Conservation (phyloP, 2,113 vertebrate species). For the zebrafish (Danio rerio) region DNA sequence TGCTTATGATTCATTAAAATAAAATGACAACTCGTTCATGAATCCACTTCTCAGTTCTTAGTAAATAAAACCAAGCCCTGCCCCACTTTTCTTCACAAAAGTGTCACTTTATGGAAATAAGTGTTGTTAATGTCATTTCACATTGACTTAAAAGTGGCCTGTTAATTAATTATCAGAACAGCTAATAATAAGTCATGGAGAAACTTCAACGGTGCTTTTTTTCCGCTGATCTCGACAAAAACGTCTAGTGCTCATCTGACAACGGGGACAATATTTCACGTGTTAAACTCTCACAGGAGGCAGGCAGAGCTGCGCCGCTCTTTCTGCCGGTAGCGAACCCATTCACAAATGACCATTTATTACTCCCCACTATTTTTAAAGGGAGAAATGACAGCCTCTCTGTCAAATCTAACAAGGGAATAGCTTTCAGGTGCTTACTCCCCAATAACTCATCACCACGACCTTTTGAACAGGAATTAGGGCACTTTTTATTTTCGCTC, state of each 20-base stretch:
- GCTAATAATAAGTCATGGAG: constrained; percentile 1
- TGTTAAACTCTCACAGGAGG: constrained; percentile 75
- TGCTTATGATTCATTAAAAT: background rate
- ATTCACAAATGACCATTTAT: constrained; percentile 83
- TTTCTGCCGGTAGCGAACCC: constrained; percentile 74
- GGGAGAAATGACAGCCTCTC: constrained; percentile 79
- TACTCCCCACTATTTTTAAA: constrained; percentile 83
- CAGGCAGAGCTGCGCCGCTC: constrained; percentile 75
- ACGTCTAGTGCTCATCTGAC: constrained; percentile 61
- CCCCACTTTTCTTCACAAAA: background rate
- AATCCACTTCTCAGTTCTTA: background rate
- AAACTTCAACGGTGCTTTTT: constrained; percentile 5
- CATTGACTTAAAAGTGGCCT: constrained; percentile 12
- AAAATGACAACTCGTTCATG: background rate
- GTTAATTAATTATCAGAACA: constrained; percentile 23
- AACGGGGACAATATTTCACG: constrained; percentile 71
- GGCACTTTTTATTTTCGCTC: constrained; percentile 78
- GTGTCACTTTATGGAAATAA: background rate
- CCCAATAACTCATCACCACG: constrained; percentile 79
- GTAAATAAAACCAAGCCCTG: background rate
- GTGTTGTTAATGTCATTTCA: background rate
- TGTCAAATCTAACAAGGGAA: constrained; percentile 84
- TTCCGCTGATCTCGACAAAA: constrained; percentile 68
- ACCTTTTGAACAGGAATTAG: constrained; percentile 85
- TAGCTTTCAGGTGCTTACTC: constrained; percentile 81